phyloP scores from a whole-genome alignment of 2,113 vertebrate genomes.

The Cyanoramphus novaezelandiae region DNA sequence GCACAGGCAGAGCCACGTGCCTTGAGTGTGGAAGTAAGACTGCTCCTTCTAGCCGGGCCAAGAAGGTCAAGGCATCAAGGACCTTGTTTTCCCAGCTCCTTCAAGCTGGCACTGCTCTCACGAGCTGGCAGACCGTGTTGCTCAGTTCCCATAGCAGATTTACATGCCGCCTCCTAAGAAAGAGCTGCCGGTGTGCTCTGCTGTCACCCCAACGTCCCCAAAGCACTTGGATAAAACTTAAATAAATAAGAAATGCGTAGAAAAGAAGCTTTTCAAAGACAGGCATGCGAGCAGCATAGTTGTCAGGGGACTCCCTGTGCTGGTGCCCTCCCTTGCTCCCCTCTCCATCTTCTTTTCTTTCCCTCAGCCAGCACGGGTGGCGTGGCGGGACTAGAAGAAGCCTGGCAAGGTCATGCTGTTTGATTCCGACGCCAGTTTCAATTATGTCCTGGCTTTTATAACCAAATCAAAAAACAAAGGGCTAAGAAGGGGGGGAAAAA shows the following conservation, averaged over 20 bases:
- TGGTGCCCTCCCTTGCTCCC: background rate
- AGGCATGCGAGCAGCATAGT: fast-evolving
- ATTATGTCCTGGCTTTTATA: slow-evolving; percentile 78
- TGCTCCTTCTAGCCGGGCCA: background rate
- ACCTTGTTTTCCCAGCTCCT: background rate
- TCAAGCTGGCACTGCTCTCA: background rate
- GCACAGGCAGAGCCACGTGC: fast-evolving
- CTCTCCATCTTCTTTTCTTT: background rate
- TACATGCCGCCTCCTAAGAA: background rate
- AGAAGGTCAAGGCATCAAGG: background rate
- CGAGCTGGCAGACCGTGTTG: background rate
- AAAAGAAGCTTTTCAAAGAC: slow-evolving; percentile 36
- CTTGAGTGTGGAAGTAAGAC: background rate
- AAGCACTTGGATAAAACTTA: slow-evolving; percentile 33
- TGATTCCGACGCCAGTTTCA: slow-evolving; percentile 78
- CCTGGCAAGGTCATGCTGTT: slow-evolving; percentile 76
- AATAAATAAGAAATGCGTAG: slow-evolving; percentile 19
- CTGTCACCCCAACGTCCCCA: background rate
- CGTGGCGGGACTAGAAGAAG: slow-evolving; percentile 56
- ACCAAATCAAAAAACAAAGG: slow-evolving; percentile 78
- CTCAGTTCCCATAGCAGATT: background rate
- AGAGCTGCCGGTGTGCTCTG: background rate
- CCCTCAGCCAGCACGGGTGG: background rate
- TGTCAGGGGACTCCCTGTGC: slow-evolving; percentile 37
- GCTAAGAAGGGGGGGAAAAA: background rate